Conservation (phyloP, 2,888 invertebrate species). For the Salpingus planirostris region DNA sequence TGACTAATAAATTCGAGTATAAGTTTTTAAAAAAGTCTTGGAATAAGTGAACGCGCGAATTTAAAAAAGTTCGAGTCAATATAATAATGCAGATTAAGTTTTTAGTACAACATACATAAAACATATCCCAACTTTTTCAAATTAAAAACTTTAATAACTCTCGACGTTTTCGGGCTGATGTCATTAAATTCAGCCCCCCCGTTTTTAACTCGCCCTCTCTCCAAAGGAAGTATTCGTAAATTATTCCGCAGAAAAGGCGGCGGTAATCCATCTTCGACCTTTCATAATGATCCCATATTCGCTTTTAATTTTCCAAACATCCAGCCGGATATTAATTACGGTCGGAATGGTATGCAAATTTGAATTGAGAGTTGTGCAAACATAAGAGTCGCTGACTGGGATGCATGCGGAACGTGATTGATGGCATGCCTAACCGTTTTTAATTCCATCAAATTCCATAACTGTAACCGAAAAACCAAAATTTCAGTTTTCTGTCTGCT, state of each 20-base stretch:
- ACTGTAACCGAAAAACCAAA: too few species aligned
- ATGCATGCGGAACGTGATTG: constrained; percentile 8
- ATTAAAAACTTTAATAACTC: constrained; percentile 24
- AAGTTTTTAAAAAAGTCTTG: too few species aligned
- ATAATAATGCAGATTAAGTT: too few species aligned
- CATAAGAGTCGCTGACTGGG: constrained; percentile 5
- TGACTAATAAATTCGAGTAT: too few species aligned
- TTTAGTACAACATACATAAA: constrained; percentile 19
- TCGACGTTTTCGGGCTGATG: constrained; percentile 11
- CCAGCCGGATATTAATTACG: constrained; percentile 16
- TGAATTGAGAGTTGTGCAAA: constrained; percentile 8
- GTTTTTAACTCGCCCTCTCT: too few species aligned
- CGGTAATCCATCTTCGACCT: constrained; percentile 22
- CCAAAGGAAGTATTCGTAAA: too few species aligned
- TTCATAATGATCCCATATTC: constrained; percentile 14
- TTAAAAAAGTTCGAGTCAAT: constrained; percentile 17
- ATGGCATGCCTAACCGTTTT: too few species aligned
- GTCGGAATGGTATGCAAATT: constrained; percentile 16
- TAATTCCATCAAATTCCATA: too few species aligned
- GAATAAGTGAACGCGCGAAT: too few species aligned
- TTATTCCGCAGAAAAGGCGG: constrained; percentile 4
- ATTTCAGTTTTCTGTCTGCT: too few species aligned
- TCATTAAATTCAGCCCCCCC: constrained; percentile 16
- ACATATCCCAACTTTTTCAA: constrained; percentile 22
- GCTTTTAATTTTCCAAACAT: constrained; percentile 10